Base-by-base conservation (phyloP, 2,797 vertebrate genomes). In the Buceros bicornis region DNA sequence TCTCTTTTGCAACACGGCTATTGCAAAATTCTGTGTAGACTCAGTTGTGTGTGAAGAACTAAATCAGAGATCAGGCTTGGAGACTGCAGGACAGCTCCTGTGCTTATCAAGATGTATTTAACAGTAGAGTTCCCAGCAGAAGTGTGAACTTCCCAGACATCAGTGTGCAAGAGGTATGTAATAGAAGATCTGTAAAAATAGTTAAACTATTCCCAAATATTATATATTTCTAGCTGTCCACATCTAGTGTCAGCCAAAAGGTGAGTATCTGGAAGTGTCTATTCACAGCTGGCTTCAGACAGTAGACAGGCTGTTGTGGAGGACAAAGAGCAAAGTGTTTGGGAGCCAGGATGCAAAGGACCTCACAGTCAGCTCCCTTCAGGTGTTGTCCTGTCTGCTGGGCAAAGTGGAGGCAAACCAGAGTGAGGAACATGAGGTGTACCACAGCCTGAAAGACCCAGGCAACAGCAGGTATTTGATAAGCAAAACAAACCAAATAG, bases 321-420 rank as follows among this genome's bases (percentile, higher is more conserved):
- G 37, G 37, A 12, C 28, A 29, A 65, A 61, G 28, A 65, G 33
- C 35, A 45, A 42, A 29, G 3, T 10, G 11, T 61, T 77, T 37
- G 28, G 33, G 24, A 71, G 25, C 22, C 21, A 11, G 25, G 20
- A 28, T 70, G n/a, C 0, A 0, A 17, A 48, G 42, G 29, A 25
- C n/a, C 43, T 77, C 5, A 2, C 25, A 15, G 24, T 10, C 40
- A 48, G 15, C 5, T 74, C 16, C 26, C 24, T 18, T 4, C 6
- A 2, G 7, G 2, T 13, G 2, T 6, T 31, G 3, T 3, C 87
- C 6, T 20, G 17, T 42, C 31, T 53, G 19, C 42, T 42, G 31
- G 11, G 16, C 42, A 11, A 82, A 61, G 33, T 1, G 10, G 19
- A 28, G 10, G 4, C 3, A 4, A 61, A 28, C 9, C 33, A 33